Base-by-base conservation (phyloP, 2,888 invertebrate genomes). In the Ethmia dodecea region DNA sequence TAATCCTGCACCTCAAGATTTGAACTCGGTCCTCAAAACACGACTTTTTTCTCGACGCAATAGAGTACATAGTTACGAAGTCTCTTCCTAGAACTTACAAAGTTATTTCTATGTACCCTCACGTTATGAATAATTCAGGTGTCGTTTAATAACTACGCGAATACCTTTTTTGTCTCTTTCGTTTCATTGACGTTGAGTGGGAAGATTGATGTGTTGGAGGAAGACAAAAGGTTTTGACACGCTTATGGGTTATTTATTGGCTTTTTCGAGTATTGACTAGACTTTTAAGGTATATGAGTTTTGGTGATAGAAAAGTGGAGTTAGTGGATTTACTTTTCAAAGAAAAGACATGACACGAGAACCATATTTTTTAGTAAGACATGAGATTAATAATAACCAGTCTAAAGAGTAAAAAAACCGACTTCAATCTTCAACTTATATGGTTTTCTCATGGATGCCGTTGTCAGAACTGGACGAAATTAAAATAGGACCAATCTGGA, bases 61-160 rank as follows among this genome's bases (percentile, higher is more conserved):
- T 71, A 77, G 58, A 66, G 79, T 71, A 65, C 55, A 65, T 57
- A 68, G 48, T 71, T 62, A 52, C 52, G 45, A 42, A 47, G 33
- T 42, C 35, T 47, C 51, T 51, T 53, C 54, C 54, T 58, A 55
- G 54, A 50, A 58, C 51, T 60, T 54, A 56, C 52, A 42, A 59
- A 66, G 60, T 75, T 69, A 71, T 72, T 77, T 69, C 66, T 61
- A 69, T 67, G 66, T 75, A 71, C 77, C 80, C 74, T 64, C 72
- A 49, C 55, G 57, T 60, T 68, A 84, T 84, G 83, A 84, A 83
- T 84, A 68, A 84, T 84, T 83, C 84, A 84, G 64, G 61, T 68
- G 64, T 57, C 70, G 72, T 74, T 79, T 81, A 81, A 80, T 84
- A 84, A 80, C 77, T 73, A 67, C 61, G 59, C 52, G 53, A 47